These are phyloP conservation scores for Corythaeola cristata DNA, from an alignment of 2,113 vertebrate genomes.

Conservation along the genomic window DNA sequence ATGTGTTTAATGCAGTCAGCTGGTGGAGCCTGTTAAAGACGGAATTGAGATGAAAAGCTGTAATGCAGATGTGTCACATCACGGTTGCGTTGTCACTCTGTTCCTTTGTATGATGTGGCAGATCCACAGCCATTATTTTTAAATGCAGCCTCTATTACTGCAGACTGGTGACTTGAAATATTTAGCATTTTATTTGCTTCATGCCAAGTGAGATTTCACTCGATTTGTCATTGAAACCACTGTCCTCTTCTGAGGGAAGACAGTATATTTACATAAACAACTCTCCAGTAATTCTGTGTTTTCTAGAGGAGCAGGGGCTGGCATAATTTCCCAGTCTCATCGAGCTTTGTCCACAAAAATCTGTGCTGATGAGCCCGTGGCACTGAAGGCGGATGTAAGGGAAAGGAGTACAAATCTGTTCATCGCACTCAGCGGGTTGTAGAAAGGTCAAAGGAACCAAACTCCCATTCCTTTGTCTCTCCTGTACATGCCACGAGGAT, in stretches of 20 bases:
- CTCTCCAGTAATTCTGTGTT: not conserved
- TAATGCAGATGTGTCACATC: conserved; percentile 69
- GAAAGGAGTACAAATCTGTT: not conserved
- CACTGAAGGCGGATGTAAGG: not conserved
- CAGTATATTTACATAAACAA: not conserved
- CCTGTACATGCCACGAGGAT: not conserved
- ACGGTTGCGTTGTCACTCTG: conserved; percentile 35
- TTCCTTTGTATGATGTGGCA: conserved; percentile 39
- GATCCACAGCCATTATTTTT: conserved; percentile 73
- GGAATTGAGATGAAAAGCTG: conserved; percentile 66
- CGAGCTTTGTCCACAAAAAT: not conserved
- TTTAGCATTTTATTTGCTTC: conserved; percentile 67
- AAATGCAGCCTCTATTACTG: conserved; percentile 50
- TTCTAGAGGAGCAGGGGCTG: not conserved
- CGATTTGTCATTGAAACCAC: conserved; percentile 66
- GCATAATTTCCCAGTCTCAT: not conserved
- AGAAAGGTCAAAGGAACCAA: not conserved
- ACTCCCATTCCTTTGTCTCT: not conserved
- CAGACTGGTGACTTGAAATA: conserved; percentile 59
- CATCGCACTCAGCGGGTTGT: not conserved
- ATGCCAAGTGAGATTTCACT: conserved; percentile 66
- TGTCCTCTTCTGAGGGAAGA: conserved; percentile 29
- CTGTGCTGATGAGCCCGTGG: not conserved
- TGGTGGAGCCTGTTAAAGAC: conserved; percentile 44
- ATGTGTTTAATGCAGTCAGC: not conserved